Evolutionary conservation across 2,888 invertebrate genomes (phyloP), one percentile per base, ranked within the genome.

Genomic region (Autographa pulchrina): DNA sequence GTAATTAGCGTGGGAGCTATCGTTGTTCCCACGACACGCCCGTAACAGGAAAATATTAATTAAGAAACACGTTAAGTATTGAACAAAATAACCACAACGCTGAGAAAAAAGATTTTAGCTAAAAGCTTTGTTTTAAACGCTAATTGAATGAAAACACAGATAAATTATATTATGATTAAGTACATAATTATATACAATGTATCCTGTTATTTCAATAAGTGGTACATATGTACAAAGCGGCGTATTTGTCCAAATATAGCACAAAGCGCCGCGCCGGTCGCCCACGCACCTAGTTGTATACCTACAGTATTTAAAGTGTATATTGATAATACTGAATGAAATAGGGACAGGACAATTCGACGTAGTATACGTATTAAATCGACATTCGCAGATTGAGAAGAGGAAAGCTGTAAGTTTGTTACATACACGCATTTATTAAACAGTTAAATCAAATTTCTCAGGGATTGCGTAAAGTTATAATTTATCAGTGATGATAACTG

Each of bases 1-100:
- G 83, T 84, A 93, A 94, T 94, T 92, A 93, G 91, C 93, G 94
- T 95, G 94, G 93, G 94, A 94, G 91, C 85, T 85, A 80, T 77
- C 80, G 84, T 74, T 78, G 87, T 94, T 94, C 94, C 90, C 95
- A 94, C 94, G 93, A 87, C 86, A 86, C 82, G 86, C 81, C 88
- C 89, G 87, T 86, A 88, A 88, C 90, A 91, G 91, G 91, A 91
- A 91, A 92, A 92, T 91, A 90, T 87, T 88, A 89, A 91, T 90
- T 90, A 89, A 86, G 82, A 89, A 89, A 90, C 86, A 87, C 81
- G 87, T 85, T 74, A 77, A 71, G 72, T 84, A 80, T 72, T 86
- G 77, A 80, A 75, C 70, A 76, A 78, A 82, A 81, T 79, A 84
- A 80, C 82, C 73, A 78, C 83, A 72, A 80, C 81, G 54, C 83